Evolutionary conservation across 2,888 invertebrate genomes (phyloP).

Genomic region (Acholoe squamosa): DNA sequence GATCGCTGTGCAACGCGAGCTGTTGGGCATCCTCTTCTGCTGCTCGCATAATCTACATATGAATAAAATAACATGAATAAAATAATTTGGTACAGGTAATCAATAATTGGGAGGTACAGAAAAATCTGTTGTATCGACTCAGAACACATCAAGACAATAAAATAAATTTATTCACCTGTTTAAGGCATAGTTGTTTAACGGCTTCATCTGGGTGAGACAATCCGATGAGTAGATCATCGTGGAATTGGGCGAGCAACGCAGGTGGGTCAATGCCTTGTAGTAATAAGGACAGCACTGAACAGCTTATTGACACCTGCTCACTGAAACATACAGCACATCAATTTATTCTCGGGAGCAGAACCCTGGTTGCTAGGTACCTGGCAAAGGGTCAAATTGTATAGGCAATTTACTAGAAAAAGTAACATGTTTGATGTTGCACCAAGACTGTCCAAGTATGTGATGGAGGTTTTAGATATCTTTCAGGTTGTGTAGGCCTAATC

Average conservation of each 20-base stretch:
- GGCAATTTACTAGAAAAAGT: too few species aligned
- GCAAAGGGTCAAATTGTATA: too few species aligned
- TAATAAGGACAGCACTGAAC: slow-evolving; percentile 87
- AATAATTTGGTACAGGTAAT: neutral
- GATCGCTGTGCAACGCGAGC: slow-evolving; percentile 84
- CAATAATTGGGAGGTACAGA: neutral
- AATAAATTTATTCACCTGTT: slow-evolving; percentile 33
- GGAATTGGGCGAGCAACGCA: slow-evolving; percentile 86
- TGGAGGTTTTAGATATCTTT: too few species aligned
- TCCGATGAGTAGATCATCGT: slow-evolving; percentile 80
- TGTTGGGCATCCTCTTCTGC: slow-evolving; percentile 80
- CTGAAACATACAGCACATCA: slow-evolving; percentile 79
- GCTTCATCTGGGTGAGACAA: slow-evolving; percentile 85
- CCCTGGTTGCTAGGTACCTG: too few species aligned
- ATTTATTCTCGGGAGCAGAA: too few species aligned
- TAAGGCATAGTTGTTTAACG: slow-evolving; percentile 52
- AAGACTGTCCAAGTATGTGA: too few species aligned
- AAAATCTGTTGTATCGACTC: neutral
- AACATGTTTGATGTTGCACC: too few species aligned
- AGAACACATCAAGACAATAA: neutral
- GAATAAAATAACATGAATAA: neutral
- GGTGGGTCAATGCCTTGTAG: slow-evolving; percentile 87
- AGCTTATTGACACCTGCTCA: slow-evolving; percentile 86
- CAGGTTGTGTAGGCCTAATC: too few species aligned
- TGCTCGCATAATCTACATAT: slow-evolving; percentile 76